Base-by-base conservation (phyloP, 2,888 invertebrate species). In the Meandrusa payeni region DNA sequence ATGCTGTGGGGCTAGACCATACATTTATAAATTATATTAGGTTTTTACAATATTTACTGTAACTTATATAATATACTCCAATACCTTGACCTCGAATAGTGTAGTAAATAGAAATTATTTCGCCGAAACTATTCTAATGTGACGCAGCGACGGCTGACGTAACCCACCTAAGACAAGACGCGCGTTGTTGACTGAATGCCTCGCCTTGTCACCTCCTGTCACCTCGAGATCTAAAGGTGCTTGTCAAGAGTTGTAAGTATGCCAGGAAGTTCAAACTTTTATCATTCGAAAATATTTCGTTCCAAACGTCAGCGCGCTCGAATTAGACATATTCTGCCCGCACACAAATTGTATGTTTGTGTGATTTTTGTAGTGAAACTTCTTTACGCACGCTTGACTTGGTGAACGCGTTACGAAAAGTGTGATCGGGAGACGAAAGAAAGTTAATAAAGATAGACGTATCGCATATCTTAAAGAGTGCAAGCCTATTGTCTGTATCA, bases 21-120 rank as follows among this genome's bases (percentile, higher is more conserved):
- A n/a, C n/a, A n/a, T n/a, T n/a, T n/a, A n/a, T n/a, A n/a, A n/a
- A n/a, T n/a, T n/a, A n/a, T n/a, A n/a, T n/a, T n/a, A n/a, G n/a
- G n/a, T n/a, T n/a, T n/a, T n/a, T n/a, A n/a, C n/a, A n/a, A n/a
- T n/a, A n/a, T n/a, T n/a, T n/a, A n/a, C n/a, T n/a, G n/a, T n/a
- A n/a, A n/a, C n/a, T n/a, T n/a, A n/a, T n/a, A n/a, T 15, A 15
- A 3, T 39, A 32, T 26, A 23, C 33, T 12, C 19, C 49, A 43
- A 61, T 52, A 69, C 80, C 77, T 81, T 81, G 81, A 79, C 82
- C 77, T 81, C 74, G 71, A 61, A 15, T 55, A 55, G 32, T 47
- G 42, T 55, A 54, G 43, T 54, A 54, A 57, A 70, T 75, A 74
- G 60, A 64, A 70, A 67, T 60, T 59, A 61, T 71, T 71, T 75